A percentile compares a stretch with the other conserved stretches of the same genome.
Evolutionary conservation across 2,888 invertebrate genomes (phyloP).

Genomic region (Ornithoptera alexandrae): DNA sequence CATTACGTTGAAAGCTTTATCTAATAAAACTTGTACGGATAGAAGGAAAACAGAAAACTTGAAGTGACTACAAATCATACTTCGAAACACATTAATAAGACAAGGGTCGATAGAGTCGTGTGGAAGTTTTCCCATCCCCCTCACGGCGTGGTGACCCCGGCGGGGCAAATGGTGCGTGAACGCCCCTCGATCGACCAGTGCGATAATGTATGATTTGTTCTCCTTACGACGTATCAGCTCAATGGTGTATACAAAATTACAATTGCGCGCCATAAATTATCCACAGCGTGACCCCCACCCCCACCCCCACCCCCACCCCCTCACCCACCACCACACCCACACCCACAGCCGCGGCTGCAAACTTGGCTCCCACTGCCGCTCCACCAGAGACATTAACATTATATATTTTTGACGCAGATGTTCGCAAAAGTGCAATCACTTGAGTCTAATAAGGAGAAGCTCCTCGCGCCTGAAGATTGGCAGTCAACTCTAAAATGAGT

Average conservation of each 20-base stretch:
- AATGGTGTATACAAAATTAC: constrained; percentile 5
- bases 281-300: no score
- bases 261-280: neutral
- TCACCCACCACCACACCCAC: no score
- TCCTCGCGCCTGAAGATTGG: no score
- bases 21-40: neutral
- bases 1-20: constrained; percentile 5
- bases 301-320: no score
- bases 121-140: neutral
- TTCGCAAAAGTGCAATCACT: no score
- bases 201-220: constrained; percentile 18
- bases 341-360: no score
- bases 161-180: constrained; percentile 29
- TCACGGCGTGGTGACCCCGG: constrained; percentile 8
- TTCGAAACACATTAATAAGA: constrained; percentile 28
- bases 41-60: constrained; percentile 11
- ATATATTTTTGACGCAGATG: no score
- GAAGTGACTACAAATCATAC: constrained; percentile 21
- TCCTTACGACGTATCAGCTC: neutral
- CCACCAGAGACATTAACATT: no score
- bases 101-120: constrained; percentile 19
- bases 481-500: no score
- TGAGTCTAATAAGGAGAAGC: no score
- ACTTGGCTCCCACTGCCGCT: no score
- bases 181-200: constrained; percentile 13